phyloP scores from a whole-genome alignment of 2,113 vertebrate genomes.

The Lathamus discolor region DNA sequence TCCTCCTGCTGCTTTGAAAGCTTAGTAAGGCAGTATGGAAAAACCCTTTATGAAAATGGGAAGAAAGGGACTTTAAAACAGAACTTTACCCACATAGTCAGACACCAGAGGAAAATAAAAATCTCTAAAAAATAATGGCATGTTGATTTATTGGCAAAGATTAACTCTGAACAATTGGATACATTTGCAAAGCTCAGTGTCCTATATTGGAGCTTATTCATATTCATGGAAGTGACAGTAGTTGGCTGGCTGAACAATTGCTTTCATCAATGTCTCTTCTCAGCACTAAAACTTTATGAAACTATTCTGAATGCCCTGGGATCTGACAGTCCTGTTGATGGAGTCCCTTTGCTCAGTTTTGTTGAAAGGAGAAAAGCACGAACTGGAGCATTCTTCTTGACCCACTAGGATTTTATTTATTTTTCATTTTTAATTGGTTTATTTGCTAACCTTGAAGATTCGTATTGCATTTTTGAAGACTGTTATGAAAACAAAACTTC shows the following conservation, averaged over 20 bases:
- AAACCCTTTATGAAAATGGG: not conserved
- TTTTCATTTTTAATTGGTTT: not conserved
- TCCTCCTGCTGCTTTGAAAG: not conserved
- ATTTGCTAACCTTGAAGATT: not conserved
- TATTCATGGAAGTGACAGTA: constrained; percentile 45
- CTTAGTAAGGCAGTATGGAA: not conserved
- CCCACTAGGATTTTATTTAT: not conserved
- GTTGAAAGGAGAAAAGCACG: not conserved
- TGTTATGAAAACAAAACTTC: not conserved
- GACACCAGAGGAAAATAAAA: not conserved
- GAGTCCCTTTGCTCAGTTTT: not conserved
- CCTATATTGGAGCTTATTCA: constrained; percentile 55
- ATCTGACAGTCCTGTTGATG: not conserved
- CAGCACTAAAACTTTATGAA: constrained; percentile 41
- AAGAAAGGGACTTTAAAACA: not conserved
- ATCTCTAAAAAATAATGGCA: not conserved
- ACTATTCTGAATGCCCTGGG: not conserved
- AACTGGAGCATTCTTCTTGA: not conserved
- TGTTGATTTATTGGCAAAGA: constrained; percentile 28
- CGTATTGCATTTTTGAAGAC: not conserved
- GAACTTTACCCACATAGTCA: not conserved
- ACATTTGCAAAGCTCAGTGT: constrained; percentile 28
- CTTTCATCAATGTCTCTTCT: constrained; percentile 21
- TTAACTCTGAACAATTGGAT: not conserved
- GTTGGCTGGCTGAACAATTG: constrained; percentile 48